Base-by-base conservation (phyloP, 2,113 vertebrate species). In the Centrocercus urophasianus region DNA sequence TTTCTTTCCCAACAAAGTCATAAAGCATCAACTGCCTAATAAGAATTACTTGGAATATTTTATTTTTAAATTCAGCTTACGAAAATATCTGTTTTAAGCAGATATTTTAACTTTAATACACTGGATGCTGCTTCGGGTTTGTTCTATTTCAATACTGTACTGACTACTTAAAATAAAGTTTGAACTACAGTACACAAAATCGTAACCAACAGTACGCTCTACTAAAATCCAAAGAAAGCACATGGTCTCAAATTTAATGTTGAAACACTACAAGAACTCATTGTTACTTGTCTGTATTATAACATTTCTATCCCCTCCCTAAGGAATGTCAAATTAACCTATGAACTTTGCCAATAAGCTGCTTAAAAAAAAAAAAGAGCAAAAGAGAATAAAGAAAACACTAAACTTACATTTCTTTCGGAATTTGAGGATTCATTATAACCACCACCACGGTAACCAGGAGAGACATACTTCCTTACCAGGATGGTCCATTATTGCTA, bases 401-500 rank as follows among this genome's bases (percentile, higher is more conserved):
- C 21, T 75, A 90, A 61, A 2, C 8, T 56, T 81, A 0, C 36
- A 70, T 69, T 86, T 93, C 13, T 83, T 94, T 45, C 24, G 27
- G 60, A 81, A 88, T 88, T 45, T 3, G 10, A 61, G 54, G 73
- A 42, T 74, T 86, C 64, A 77, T 16, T 90, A 86, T 25, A 89
- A 52, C 42, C 76, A 88, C 38, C 43, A 65, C 54, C 48, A 59
- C 7, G 60, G 42, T 60, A 21, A 54, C 43, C 56, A 60, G 60
- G 11, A 43, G 42, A 89, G 17, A 91, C 13, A 4, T 45, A 79
- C 34, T 85, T 91, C 50, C 74, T 79, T 94, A 64, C 69, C 82
- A 85, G 64, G 28, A 73, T 59, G 36, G 78, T 84, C 86, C 69
- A 27, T 95, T 96, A 94, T 88, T 96, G 96, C 93, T 96, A 92